These are phyloP conservation scores for Quadriops clusia DNA, from an alignment of 2,888 invertebrate species.

Conservation along the genomic window DNA sequence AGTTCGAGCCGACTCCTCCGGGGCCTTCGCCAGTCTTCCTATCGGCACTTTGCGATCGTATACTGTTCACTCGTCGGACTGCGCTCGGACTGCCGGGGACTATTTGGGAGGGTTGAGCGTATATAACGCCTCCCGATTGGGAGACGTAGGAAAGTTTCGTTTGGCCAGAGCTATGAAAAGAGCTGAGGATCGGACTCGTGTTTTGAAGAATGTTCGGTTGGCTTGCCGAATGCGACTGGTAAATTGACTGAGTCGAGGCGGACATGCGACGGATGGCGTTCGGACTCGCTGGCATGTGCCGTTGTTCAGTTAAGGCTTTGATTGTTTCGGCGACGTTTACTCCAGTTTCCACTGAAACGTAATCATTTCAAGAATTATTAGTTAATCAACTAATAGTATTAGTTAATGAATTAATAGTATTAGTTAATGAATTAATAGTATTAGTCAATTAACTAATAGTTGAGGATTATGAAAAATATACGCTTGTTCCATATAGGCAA, in stretches of 20 bases:
- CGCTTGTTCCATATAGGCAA: no score
- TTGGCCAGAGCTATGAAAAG: constrained; percentile 29
- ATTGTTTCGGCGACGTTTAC: constrained; percentile 77
- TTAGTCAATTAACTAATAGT: no score
- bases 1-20: constrained; percentile 48
- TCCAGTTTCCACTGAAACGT: constrained; percentile 22
- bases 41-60: constrained; percentile 51
- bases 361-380: constrained; percentile 3
- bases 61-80: constrained; percentile 39
- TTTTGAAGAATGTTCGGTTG: constrained; percentile 14
- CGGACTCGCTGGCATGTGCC: constrained; percentile 80
- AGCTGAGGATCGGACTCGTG: constrained; percentile 29
- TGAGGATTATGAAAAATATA: no score
- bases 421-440: no score
- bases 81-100: constrained; percentile 40
- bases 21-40: constrained; percentile 42
- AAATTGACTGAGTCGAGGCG: constrained; percentile 29
- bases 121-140: constrained; percentile 34
- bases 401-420: no score
- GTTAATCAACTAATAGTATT: no score
- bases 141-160: constrained; percentile 33
- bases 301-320: constrained; percentile 70
- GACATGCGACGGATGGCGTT: constrained; percentile 51
- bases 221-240: constrained; percentile 19
- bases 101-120: constrained; percentile 45